A percentile compares a stretch with the other conserved stretches of the same genome.
Conservation (phyloP, 2,888 invertebrate species). For the Eristalis pertinax region DNA sequence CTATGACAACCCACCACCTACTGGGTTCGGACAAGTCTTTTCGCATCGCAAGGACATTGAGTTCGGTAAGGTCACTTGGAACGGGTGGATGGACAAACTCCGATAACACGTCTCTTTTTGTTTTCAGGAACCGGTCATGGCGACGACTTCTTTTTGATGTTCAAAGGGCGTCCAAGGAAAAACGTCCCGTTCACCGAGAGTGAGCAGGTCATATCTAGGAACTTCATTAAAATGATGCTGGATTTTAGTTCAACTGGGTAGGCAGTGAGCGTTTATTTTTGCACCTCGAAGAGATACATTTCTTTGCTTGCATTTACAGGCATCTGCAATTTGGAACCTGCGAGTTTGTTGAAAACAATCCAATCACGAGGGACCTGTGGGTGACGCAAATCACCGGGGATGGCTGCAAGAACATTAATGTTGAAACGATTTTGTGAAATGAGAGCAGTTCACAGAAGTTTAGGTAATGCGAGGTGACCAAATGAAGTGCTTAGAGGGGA, state of each 20-base stretch:
- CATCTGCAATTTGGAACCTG: slow-evolving; percentile 39
- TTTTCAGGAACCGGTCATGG: slow-evolving; percentile 76
- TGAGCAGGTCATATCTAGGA: slow-evolving; percentile 73
- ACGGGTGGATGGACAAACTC: background rate
- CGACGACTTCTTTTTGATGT: slow-evolving; percentile 76
- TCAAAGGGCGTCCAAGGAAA: slow-evolving; percentile 48
- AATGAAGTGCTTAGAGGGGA: too few relatives aligned
- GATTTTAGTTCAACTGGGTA: slow-evolving; percentile 70
- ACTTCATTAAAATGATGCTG: slow-evolving; percentile 76
- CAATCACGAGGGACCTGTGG: slow-evolving; percentile 7
- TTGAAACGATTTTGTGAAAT: slow-evolving; percentile 4
- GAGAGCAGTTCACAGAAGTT: too few relatives aligned
- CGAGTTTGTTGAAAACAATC: slow-evolving; percentile 31
- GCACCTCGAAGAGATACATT: background rate
- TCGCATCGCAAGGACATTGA: slow-evolving; percentile 81
- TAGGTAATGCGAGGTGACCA: too few relatives aligned
- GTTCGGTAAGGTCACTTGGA: slow-evolving; percentile 82
- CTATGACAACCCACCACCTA: slow-evolving; percentile 84
- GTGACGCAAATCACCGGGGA: slow-evolving; percentile 41
- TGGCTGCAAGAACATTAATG: slow-evolving; percentile 1
- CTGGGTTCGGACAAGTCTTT: slow-evolving; percentile 84
- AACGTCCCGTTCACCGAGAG: slow-evolving; percentile 54
- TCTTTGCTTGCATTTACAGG: background rate
- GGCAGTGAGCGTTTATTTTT: background rate
- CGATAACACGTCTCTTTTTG: background rate